These are phyloP conservation scores for Eidolon helvum DNA, from an alignment of 2,113 vertebrate species.

Conservation along the genomic window DNA sequence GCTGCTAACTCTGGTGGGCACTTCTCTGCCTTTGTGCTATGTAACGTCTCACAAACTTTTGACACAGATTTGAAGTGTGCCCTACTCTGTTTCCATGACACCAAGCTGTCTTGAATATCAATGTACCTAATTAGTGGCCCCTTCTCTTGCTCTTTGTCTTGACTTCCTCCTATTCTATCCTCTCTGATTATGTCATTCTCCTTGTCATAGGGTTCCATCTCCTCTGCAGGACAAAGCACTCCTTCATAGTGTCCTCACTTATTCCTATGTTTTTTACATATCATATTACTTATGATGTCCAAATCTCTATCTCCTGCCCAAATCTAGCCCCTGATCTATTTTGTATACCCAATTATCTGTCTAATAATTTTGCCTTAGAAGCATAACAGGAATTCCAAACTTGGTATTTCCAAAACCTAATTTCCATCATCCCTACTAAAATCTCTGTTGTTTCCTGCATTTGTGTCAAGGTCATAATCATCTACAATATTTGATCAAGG, in stretches of 20 bases:
- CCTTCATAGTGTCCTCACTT: background rate
- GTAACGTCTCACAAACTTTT: background rate
- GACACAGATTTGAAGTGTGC: background rate
- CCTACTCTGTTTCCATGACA: background rate
- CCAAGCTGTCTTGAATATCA: background rate
- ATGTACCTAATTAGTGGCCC: background rate
- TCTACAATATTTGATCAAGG: background rate
- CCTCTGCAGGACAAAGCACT: background rate
- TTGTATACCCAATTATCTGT: background rate
- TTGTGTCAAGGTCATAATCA: background rate
- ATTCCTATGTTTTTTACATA: background rate
- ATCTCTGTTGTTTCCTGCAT: background rate
- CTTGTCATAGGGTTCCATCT: background rate
- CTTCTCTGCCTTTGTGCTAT: background rate
- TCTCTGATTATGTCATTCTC: background rate
- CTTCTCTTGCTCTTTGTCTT: background rate
- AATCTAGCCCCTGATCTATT: background rate
- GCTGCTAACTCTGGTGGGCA: background rate
- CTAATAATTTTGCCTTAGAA: background rate
- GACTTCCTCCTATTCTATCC: background rate
- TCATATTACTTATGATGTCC: background rate
- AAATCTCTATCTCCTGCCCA: background rate
- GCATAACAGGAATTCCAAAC: background rate
- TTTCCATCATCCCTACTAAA: background rate
- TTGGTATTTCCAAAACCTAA: background rate